These are phyloP conservation scores for Aviceda subcristata DNA, from an alignment of 2,113 vertebrate species.

Conservation along the genomic window DNA sequence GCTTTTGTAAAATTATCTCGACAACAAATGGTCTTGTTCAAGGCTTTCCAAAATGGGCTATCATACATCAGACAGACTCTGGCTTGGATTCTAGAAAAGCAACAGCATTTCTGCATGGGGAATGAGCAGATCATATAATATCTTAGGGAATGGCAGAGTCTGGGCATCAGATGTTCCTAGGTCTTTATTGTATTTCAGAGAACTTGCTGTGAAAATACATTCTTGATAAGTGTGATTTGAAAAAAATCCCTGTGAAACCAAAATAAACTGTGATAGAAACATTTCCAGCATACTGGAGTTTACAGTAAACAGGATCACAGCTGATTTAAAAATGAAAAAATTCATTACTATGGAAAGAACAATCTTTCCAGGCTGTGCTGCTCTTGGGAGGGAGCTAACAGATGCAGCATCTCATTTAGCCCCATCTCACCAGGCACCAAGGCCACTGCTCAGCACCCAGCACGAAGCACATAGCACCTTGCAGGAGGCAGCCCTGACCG, in stretches of 20 bases:
- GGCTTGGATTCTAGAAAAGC: neutral
- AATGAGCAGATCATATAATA: slow-evolving; percentile 30
- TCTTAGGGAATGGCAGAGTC: neutral
- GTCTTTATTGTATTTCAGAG: slow-evolving; percentile 12
- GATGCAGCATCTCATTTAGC: neutral
- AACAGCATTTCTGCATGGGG: slow-evolving; percentile 4
- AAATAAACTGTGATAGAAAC: slow-evolving; percentile 42
- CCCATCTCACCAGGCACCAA: neutral
- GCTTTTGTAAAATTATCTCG: slow-evolving; percentile 29
- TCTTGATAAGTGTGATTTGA: slow-evolving; percentile 20
- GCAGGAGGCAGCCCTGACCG: neutral
- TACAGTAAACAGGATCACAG: slow-evolving; percentile 40
- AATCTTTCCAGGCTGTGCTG: neutral
- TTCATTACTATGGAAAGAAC: neutral
- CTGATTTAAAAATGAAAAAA: slow-evolving; percentile 30
- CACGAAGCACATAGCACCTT: neutral
- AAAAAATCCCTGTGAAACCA: neutral
- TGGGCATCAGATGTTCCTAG: slow-evolving; percentile 44
- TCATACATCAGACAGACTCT: neutral
- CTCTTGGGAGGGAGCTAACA: slow-evolving; percentile 18
- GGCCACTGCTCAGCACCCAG: neutral
- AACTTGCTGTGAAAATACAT: slow-evolving; percentile 57
- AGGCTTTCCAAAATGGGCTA: slow-evolving; percentile 10
- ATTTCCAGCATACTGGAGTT: slow-evolving; percentile 24
- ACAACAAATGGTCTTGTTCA: slow-evolving; percentile 33